Conservation (phyloP, 2,888 invertebrate species). For the Piscicola geometra region DNA sequence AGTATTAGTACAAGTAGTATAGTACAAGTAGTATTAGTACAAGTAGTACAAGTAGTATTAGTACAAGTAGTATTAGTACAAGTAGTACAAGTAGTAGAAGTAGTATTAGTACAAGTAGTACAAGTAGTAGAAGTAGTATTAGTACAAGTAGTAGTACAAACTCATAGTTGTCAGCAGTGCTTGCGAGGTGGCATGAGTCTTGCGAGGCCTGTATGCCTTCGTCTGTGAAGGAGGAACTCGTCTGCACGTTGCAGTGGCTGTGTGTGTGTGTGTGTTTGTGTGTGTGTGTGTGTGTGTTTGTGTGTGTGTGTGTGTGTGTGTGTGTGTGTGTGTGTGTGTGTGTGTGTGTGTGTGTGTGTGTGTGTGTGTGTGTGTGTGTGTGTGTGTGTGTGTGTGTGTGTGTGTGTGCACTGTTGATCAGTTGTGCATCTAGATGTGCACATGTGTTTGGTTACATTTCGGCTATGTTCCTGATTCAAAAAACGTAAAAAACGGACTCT, state of each 20-base stretch:
- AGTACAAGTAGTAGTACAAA: too few species aligned
- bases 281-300: background rate
- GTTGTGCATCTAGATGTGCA: too few species aligned
- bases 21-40: too few species aligned
- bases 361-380: constrained; percentile 24
- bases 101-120: too few species aligned
- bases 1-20: too few species aligned
- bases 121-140: too few species aligned
- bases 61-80: too few species aligned
- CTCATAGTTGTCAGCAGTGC: constrained; percentile 3
- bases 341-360: constrained; percentile 21
- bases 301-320: constrained; percentile 11
- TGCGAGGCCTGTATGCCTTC: background rate
- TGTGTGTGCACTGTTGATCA: background rate
- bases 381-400: constrained; percentile 21
- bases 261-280: background rate
- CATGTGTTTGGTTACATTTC: too few species aligned
- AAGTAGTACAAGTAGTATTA: too few species aligned
- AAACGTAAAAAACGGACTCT: too few species aligned
- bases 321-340: constrained; percentile 26
- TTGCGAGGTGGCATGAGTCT: background rate
- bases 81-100: too few species aligned
- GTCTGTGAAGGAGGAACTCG: constrained; percentile 25
- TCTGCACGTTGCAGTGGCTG: constrained; percentile 31
- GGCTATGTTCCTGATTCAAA: too few species aligned